Evolutionary conservation across 1,140 invertebrate species (phyloP).

Genomic region (Oedothorax gibbosus): DNA sequence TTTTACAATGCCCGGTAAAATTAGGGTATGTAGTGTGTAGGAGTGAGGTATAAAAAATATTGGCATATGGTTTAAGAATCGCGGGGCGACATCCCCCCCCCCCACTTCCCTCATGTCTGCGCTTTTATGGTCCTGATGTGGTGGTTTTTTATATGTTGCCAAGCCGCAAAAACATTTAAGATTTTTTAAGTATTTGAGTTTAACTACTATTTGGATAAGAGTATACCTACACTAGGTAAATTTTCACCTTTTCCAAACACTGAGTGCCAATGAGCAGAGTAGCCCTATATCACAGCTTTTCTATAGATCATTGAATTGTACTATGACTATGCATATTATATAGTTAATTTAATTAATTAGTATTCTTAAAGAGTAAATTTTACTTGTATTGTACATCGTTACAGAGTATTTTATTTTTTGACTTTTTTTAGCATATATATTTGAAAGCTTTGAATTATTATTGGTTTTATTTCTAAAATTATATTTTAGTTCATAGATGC

Average conservation of each 20-base stretch:
- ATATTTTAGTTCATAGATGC: slow-evolving; percentile 83
- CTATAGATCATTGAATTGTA: neutral
- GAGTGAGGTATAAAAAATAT: too few species aligned
- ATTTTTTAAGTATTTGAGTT: neutral
- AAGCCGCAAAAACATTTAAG: too few species aligned
- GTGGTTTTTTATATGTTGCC: neutral
- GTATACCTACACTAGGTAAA: neutral
- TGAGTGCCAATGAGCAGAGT: neutral
- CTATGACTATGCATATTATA: neutral
- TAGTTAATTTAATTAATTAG: neutral
- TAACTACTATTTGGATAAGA: neutral
- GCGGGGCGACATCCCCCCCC: too few species aligned
- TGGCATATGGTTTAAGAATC: too few species aligned
- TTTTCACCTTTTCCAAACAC: neutral
- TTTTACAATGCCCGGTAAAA: too few species aligned
- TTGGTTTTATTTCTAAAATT: slow-evolving; percentile 53
- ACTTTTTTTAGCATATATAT: neutral
- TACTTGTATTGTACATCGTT: too few species aligned
- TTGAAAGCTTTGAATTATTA: slow-evolving; percentile 5
- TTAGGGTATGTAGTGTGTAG: too few species aligned
- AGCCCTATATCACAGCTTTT: neutral
- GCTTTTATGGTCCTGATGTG: slow-evolving; percentile 11
- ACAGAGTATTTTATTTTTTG: neutral
- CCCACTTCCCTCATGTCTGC: too few species aligned
- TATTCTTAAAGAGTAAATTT: too few species aligned